Conservation (phyloP, 2,797 vertebrate genomes). For the Anolis apletophallus region DNA sequence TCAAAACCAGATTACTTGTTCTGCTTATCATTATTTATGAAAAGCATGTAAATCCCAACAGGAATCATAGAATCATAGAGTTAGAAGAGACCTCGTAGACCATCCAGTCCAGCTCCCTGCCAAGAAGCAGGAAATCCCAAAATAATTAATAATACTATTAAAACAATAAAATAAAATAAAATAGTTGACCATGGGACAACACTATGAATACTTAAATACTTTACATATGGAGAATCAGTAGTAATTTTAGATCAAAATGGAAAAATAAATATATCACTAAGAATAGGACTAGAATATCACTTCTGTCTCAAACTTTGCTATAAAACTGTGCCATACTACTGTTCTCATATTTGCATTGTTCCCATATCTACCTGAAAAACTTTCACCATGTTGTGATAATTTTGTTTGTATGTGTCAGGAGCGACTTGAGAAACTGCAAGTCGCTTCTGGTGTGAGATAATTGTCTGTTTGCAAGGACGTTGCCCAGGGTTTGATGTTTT, state of each 20-base stretch:
- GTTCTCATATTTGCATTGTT: neutral
- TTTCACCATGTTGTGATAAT: too few relatives aligned
- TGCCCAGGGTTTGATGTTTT: too few relatives aligned
- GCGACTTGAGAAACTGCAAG: too few relatives aligned
- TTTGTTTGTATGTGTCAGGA: too few relatives aligned
- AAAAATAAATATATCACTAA: neutral
- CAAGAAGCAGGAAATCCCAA: too few relatives aligned
- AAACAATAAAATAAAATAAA: neutral
- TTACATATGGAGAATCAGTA: neutral
- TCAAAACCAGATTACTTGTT: neutral
- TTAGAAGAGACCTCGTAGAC: too few relatives aligned
- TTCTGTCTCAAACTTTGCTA: neutral
- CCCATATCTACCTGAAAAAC: neutral
- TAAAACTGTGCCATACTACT: neutral
- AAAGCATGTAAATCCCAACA: neutral
- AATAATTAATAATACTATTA: neutral
- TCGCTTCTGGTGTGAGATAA: too few relatives aligned
- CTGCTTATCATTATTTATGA: neutral
- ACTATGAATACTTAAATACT: neutral
- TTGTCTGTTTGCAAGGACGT: too few relatives aligned
- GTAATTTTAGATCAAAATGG: neutral
- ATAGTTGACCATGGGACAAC: neutral
- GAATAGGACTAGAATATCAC: neutral
- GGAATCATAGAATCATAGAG: too few relatives aligned
- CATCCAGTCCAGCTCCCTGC: too few relatives aligned